Evolutionary conservation across 2,888 invertebrate species (phyloP).

Genomic region (Eledona agricola): DNA sequence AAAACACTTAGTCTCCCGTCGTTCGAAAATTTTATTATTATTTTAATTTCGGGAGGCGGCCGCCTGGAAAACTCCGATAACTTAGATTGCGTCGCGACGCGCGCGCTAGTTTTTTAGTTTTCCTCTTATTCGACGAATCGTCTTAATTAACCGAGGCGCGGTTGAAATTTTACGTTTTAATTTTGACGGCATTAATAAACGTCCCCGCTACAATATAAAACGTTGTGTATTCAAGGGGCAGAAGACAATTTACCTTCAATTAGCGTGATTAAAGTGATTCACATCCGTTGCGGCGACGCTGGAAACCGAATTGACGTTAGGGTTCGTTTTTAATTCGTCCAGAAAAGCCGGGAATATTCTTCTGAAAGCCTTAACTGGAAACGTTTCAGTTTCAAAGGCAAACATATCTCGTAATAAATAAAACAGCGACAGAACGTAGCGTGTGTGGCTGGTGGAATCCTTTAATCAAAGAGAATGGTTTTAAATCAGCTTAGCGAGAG

Average conservation of each 20-base stretch:
- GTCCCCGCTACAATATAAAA: too few relatives aligned
- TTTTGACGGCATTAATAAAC: slow-evolving; percentile 34
- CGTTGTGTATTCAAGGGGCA: slow-evolving; percentile 21
- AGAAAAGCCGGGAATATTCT: slow-evolving; percentile 36
- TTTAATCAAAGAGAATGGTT: slow-evolving; percentile 55
- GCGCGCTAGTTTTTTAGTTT: slow-evolving; percentile 18
- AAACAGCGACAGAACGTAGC: slow-evolving; percentile 45
- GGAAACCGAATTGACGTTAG: slow-evolving; percentile 25
- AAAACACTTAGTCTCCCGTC: slow-evolving; percentile 15
- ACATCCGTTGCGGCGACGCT: slow-evolving; percentile 18
- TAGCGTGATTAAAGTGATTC: slow-evolving; percentile 27
- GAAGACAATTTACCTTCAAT: slow-evolving; percentile 22
- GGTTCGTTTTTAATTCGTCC: slow-evolving; percentile 24
- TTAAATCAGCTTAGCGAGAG: slow-evolving; percentile 53
- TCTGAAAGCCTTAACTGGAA: slow-evolving; percentile 47
- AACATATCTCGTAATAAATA: slow-evolving; percentile 48
- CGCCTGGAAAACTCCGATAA: slow-evolving; percentile 50
- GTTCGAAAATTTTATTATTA: slow-evolving; percentile 47
- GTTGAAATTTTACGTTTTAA: slow-evolving; percentile 1
- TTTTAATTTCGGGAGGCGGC: slow-evolving; percentile 51
- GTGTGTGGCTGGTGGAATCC: slow-evolving; percentile 47
- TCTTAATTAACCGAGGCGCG: slow-evolving; percentile 12
- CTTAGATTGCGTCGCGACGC: slow-evolving; percentile 36
- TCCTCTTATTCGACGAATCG: slow-evolving; percentile 12
- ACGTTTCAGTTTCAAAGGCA: slow-evolving; percentile 47